Percentiles rank a stretch among this genome's conserved stretches.
phyloP scores from a whole-genome alignment of 1,140 invertebrate genomes.

The Drosophila simulans region DNA sequence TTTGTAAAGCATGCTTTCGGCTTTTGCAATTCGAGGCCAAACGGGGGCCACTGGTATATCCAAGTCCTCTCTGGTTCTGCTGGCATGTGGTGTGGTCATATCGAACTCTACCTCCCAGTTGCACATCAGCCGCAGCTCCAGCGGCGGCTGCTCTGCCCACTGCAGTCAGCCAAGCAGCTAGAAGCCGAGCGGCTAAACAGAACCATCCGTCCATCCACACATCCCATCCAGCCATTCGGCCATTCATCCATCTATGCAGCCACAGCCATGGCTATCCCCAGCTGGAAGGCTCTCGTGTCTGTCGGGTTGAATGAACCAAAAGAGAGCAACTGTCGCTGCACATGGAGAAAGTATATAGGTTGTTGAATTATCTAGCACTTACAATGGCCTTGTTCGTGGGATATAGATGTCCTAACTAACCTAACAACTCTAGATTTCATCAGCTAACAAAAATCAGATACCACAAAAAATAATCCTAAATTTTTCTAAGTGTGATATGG shows the following conservation, averaged over 20 bases:
- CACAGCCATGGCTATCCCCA: constrained; percentile 47
- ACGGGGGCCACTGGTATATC: constrained; percentile 48
- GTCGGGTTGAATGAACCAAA: constrained; percentile 75
- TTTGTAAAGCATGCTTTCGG: constrained; percentile 78
- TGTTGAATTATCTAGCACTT: too few relatives aligned
- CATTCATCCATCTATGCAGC: constrained; percentile 48
- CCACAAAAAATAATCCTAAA: background rate
- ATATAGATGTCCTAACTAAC: too few relatives aligned
- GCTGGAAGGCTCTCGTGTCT: constrained; percentile 49
- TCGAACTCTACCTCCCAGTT: constrained; percentile 55
- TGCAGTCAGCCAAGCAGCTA: constrained; percentile 73
- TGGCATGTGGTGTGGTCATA: constrained; percentile 45
- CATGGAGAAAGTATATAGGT: constrained; percentile 6
- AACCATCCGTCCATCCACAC: constrained; percentile 31
- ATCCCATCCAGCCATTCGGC: constrained; percentile 34
- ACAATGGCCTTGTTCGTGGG: too few relatives aligned
- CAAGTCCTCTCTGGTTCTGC: constrained; percentile 61
- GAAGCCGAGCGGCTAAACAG: constrained; percentile 25
- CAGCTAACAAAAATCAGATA: too few relatives aligned
- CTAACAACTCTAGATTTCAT: too few relatives aligned
- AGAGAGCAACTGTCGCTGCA: constrained; percentile 60
- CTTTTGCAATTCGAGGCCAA: constrained; percentile 58
- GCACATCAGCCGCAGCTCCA: constrained; percentile 36
- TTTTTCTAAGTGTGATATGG: background rate
- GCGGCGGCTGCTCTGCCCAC: constrained; percentile 46